These are phyloP conservation scores for Neoitamus cyanurus DNA, from an alignment of 2,888 invertebrate genomes.

Conservation along the genomic window DNA sequence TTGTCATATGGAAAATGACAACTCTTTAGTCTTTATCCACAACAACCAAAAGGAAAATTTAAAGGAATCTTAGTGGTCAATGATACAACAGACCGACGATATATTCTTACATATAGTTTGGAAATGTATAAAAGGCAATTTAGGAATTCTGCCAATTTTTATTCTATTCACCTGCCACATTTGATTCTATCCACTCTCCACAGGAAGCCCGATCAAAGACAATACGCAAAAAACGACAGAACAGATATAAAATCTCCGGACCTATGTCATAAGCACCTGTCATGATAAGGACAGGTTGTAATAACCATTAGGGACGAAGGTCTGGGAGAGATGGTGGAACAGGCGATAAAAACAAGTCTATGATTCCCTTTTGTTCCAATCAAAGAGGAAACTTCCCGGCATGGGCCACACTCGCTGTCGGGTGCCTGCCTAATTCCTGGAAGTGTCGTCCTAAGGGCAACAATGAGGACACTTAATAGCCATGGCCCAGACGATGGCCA, in stretches of 20 bases:
- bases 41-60: too few relatives aligned
- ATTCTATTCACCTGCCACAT: slow-evolving; percentile 3
- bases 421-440: slow-evolving; percentile 2
- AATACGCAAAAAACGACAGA: not conserved
- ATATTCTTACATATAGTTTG: too few relatives aligned
- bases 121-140: not conserved
- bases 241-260: slow-evolving; percentile 17
- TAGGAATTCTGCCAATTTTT: not conserved
- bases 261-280: slow-evolving; percentile 20
- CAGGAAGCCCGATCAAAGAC: not conserved
- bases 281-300: slow-evolving; percentile 15
- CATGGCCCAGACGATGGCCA: not conserved
- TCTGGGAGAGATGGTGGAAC: not conserved
- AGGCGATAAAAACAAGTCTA: not conserved
- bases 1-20: too few relatives aligned
- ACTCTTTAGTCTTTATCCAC: too few relatives aligned
- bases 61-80: too few relatives aligned
- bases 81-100: too few relatives aligned
- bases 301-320: not conserved
- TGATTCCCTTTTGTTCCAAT: slow-evolving; percentile 10
- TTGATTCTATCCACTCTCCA: not conserved
- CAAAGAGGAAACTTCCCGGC: not conserved
- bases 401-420: not conserved
- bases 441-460: not conserved
- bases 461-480: not conserved